Conservation (phyloP, 2,797 vertebrate genomes). For the Lycodopsis pacificus region DNA sequence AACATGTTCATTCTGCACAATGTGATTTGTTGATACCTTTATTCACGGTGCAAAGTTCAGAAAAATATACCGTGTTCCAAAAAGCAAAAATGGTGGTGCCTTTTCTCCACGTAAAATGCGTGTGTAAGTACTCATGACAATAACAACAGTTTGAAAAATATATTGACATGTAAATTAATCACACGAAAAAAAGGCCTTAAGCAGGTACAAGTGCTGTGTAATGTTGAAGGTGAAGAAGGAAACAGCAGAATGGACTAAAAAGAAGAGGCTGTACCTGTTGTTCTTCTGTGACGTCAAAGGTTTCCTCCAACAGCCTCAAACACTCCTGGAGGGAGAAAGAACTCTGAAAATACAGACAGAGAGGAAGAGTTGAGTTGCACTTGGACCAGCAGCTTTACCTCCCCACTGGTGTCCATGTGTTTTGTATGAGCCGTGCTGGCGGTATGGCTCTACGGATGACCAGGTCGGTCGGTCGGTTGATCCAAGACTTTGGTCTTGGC, state of each 20-base stretch:
- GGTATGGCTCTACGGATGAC: neutral
- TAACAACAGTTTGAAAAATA: too few species aligned
- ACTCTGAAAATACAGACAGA: constrained; percentile 78
- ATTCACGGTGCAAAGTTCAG: too few species aligned
- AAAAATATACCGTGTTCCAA: too few species aligned
- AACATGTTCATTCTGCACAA: too few species aligned
- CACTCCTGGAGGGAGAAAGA: constrained; percentile 89
- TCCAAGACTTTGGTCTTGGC: neutral
- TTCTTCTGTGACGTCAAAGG: constrained; percentile 85
- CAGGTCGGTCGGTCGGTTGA: neutral
- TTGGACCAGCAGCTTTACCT: neutral
- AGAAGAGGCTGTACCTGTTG: constrained; percentile 79
- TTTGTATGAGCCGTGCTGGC: neutral
- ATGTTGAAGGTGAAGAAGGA: neutral
- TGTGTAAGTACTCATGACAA: neutral
- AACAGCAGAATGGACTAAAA: neutral
- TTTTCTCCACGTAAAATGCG: too few species aligned
- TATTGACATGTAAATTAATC: neutral
- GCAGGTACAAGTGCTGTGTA: neutral
- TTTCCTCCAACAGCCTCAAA: constrained; percentile 89
- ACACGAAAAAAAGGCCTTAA: neutral
- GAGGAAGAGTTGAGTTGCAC: neutral
- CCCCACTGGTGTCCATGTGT: neutral
- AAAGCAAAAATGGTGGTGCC: neutral
- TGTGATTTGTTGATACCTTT: too few species aligned